A percentile compares a stretch with the other conserved stretches of the same genome.
Conservation (phyloP, 2,888 invertebrate species). For the Biston stratarius region DNA sequence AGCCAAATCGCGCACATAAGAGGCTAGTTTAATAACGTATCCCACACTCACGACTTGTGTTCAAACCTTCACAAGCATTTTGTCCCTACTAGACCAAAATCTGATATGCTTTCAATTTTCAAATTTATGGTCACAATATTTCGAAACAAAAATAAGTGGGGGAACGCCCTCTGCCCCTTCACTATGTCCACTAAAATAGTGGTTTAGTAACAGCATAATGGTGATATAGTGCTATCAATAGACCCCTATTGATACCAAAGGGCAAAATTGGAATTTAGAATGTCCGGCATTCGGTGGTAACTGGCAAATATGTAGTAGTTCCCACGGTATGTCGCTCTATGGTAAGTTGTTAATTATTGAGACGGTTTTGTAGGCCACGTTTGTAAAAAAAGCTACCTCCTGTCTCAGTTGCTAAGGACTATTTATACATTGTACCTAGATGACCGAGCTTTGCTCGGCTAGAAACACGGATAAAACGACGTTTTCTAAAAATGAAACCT, state of each 20-base stretch:
- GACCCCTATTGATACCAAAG: conserved; percentile 40
- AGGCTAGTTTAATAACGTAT: no score
- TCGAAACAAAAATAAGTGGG: neutral
- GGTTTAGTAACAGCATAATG: conserved; percentile 22
- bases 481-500: no score
- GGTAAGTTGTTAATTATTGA: conserved; percentile 17
- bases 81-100: no score
- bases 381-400: neutral
- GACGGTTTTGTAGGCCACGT: conserved; percentile 11
- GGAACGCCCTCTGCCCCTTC: neutral
- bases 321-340: conserved; percentile 18
- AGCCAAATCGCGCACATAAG: no score
- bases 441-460: no score
- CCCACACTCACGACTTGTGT: no score
- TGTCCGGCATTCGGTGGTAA: conserved; percentile 27
- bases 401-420: neutral
- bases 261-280: conserved; percentile 42
- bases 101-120: no score
- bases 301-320: conserved; percentile 30
- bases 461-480: no score
- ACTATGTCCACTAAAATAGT: neutral
- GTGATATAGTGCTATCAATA: conserved; percentile 28
- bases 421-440: neutral
- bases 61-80: no score
- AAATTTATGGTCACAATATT: no score